Evolutionary conservation across 2,888 invertebrate species (phyloP), one percentile per base, ranked within the genome.

Genomic region (Agrotis ipsilon): DNA sequence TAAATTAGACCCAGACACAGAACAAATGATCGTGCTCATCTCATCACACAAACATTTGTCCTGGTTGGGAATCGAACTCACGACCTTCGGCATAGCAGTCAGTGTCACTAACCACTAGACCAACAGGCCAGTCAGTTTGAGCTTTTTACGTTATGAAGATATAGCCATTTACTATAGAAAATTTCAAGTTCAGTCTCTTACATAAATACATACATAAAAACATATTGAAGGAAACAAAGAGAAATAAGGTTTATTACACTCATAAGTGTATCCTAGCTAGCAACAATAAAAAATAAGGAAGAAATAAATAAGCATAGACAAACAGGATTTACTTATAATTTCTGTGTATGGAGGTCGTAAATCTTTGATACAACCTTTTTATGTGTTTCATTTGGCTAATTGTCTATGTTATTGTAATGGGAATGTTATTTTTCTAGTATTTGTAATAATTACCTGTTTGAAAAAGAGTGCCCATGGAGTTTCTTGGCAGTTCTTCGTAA

Each of bases 381-480:
- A 80, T 83, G 51, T 73, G 78, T 74, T 77, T 82, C 78, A 83
- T 83, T 85, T 80, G 45, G 72, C 57, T 83, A 85, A 83, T 83
- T 85, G 81, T 46, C 45, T 76, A 63, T 72, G 76, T 54, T 54
- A 46, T 51, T 4, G 45, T 71, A 51, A 73, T 79, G 68, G 67
- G 43, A 3, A 7, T 54, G 7, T 39, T 68, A 68, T 80, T 46
- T 43, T 55, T 32, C 9, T 39, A 11, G 39, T 9, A 39, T 39
- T 39, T 39, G 39, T 39, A 39, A 32, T 39, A 11, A 11, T 39
- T 32, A 39, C 11, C 11, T 11, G 39, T 1, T 39, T 39, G 9
- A 39, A 39, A 11, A 39, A 39, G 39, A 39, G 11, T 39, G 39
- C 39, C 39, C 39, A 39, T 39, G 11, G 39, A 39, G 11, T 39